Evolutionary conservation across 2,113 vertebrate species (phyloP), one percentile per base, ranked within the genome.

Genomic region (Centrocercus urophasianus): DNA sequence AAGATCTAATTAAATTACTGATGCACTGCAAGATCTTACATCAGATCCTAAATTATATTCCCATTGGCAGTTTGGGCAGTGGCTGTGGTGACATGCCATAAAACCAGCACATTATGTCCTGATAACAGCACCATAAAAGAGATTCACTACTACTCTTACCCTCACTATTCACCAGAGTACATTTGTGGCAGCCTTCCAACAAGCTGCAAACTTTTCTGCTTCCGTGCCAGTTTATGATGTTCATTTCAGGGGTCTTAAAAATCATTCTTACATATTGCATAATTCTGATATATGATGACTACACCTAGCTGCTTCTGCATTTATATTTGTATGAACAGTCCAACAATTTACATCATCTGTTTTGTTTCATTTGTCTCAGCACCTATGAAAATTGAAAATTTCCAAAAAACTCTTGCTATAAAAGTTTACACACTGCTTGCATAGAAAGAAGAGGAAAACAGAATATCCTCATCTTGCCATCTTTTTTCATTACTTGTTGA

Each of bases 31-130:
- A 83, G 88, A 96, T 89, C 64, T 93, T 81, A 74, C 56, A 84
- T 90, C 83, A 93, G 88, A 95, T 93, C 63, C 83, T 97, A 96
- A 96, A 96, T 96, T 93, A 89, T 87, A 95, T 92, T 95, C 96
- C 86, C 82, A 77, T 34, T 84, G 88, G 81, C 93, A 95, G 65
- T 93, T 96, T 88, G 65, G 86, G 90, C 61, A 89, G 69, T 88
- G 83, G 91, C 92, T 95, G 78, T 94, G 91, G 83, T 91, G 88
- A 73, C 82, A 82, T 57, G 42, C 90, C 63, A 66, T 97, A 97
- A 96, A 97, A 64, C 70, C 86, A 77, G 89, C 83, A 86, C 78
- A 95, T 96, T 92, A 96, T 89, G 87, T 96, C 86, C 93, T 86
- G 89, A 90, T 94, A 97, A 95, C 92, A 92, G 86, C 78, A 63